Conservation (phyloP, 2,113 vertebrate species). For the Pitta sordida region DNA sequence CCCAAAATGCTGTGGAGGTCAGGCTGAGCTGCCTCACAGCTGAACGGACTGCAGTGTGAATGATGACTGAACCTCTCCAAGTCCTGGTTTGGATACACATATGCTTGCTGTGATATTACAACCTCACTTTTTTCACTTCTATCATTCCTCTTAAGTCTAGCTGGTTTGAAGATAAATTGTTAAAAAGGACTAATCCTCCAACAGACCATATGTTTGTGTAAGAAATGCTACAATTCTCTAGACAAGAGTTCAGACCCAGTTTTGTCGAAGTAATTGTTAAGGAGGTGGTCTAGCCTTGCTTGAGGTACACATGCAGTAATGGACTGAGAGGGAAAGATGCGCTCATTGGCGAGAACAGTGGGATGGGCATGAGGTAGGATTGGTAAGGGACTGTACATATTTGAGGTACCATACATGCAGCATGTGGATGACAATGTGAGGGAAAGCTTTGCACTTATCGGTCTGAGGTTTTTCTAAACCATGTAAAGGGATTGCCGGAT, state of each 20-base stretch:
- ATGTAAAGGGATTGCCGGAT: not conserved
- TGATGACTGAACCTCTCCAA: not conserved
- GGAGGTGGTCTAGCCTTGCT: not conserved
- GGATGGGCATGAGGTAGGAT: not conserved
- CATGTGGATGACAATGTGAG: not conserved
- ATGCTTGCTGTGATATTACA: not conserved
- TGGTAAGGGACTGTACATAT: not conserved
- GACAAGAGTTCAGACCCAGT: not conserved
- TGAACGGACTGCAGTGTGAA: not conserved
- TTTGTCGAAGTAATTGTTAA: not conserved
- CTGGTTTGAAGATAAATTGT: not conserved
- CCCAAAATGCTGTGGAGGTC: not conserved
- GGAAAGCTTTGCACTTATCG: not conserved
- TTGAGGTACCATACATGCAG: not conserved
- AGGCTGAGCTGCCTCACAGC: not conserved
- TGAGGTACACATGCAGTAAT: not conserved
- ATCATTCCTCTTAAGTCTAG: not conserved
- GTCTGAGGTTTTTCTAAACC: not conserved
- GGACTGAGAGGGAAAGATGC: not conserved
- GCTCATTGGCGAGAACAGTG: rapidly evolving
- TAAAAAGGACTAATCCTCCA: not conserved
- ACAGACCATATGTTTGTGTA: not conserved
- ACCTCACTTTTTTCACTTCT: not conserved
- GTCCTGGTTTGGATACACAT: not conserved
- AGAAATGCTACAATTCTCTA: not conserved